A percentile compares a stretch with the other conserved stretches of the same genome.
These are phyloP conservation scores for Fregata magnificens DNA, from an alignment of 2,113 vertebrate genomes.

Conservation along the genomic window DNA sequence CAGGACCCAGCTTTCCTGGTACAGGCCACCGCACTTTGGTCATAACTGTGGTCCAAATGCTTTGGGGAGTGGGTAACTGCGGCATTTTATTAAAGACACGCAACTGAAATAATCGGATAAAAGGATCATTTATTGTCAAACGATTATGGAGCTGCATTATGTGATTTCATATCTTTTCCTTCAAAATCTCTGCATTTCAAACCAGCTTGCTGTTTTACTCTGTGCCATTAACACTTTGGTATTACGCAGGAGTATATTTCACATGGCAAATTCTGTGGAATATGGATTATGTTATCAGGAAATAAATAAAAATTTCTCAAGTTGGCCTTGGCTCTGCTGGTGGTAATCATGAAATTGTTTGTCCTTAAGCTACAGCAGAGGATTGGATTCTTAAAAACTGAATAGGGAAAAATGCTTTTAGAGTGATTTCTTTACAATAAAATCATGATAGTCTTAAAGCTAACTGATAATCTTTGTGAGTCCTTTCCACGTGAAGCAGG, in stretches of 20 bases:
- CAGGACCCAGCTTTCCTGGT: not conserved
- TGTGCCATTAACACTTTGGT: constrained; percentile 66
- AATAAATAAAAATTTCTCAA: constrained; percentile 70
- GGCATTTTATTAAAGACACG: constrained; percentile 55
- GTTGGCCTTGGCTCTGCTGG: constrained; percentile 41
- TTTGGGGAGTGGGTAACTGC: constrained; percentile 21
- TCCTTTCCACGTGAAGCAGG: not conserved
- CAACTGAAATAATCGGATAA: constrained; percentile 60
- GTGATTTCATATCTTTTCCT: constrained; percentile 52
- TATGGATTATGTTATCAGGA: constrained; percentile 70
- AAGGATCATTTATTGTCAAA: constrained; percentile 64
- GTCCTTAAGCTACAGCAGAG: constrained; percentile 69
- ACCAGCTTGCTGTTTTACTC: constrained; percentile 68
- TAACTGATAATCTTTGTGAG: constrained; percentile 21
- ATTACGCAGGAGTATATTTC: constrained; percentile 56
- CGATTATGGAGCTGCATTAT: constrained; percentile 65
- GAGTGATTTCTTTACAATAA: constrained; percentile 69
- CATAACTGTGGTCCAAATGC: not conserved
- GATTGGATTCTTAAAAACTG: constrained; percentile 71
- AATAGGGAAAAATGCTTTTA: constrained; percentile 73
- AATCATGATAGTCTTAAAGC: constrained; percentile 56
- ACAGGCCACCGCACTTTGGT: not conserved
- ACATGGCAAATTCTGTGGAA: constrained; percentile 54
- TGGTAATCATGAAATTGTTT: constrained; percentile 67
- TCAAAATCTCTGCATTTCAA: constrained; percentile 61